Conservation (phyloP, 2,113 vertebrate species). For the Sakesphorus luctuosus region DNA sequence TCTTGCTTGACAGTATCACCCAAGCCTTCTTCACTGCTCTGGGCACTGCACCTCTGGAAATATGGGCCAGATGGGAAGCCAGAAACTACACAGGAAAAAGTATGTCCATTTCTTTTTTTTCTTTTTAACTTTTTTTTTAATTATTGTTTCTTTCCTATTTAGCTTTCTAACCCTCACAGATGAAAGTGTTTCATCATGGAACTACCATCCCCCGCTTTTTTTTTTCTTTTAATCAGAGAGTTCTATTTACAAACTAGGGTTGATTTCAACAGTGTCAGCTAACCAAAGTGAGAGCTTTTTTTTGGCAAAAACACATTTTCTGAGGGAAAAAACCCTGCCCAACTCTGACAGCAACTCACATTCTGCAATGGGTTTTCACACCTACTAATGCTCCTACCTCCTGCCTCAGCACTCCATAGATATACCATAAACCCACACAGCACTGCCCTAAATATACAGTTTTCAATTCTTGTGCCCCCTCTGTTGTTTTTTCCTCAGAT, state of each 20-base stretch:
- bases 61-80: background rate
- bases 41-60: background rate
- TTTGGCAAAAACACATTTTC: background rate
- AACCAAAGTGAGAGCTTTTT: background rate
- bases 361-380: constrained; percentile 22
- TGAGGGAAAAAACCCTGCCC: background rate
- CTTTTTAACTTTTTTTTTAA: background rate
- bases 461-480: background rate
- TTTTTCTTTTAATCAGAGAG: background rate
- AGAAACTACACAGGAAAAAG: background rate
- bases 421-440: background rate
- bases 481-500: background rate
- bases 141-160: background rate
- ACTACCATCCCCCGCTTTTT: background rate
- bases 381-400: constrained; percentile 13
- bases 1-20: background rate
- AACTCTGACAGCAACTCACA: constrained; percentile 11
- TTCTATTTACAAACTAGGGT: constrained; percentile 11
- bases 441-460: background rate
- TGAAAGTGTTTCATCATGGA: background rate
- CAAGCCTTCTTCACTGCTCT: background rate
- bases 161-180: background rate
- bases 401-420: background rate
- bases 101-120: background rate
- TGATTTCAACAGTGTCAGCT: constrained; percentile 26